Percentiles rank a stretch among this genome's conserved stretches.
Conservation (phyloP, 2,797 vertebrate genomes). For the Gambelia wislizenii region DNA sequence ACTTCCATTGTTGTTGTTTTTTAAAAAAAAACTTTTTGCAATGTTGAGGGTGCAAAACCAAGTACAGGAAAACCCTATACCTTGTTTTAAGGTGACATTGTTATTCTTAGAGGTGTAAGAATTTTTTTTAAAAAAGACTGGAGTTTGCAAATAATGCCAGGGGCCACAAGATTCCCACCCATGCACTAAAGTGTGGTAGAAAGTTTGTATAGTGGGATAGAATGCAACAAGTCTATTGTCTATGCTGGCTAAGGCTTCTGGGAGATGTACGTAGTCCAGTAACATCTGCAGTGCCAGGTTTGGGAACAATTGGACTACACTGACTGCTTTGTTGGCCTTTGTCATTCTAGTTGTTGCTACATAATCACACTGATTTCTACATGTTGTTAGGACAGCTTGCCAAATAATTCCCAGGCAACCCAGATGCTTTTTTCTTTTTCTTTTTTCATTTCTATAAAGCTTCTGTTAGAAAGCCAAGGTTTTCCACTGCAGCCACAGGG, state of each 20-base stretch:
- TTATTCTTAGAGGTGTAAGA: no score
- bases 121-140: no score
- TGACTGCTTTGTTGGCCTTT: neutral
- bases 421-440: slow-evolving; percentile 4
- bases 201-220: no score
- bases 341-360: neutral
- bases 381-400: slow-evolving; percentile 39
- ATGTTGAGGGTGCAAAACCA: no score
- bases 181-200: neutral
- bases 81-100: no score
- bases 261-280: neutral
- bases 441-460: slow-evolving; percentile 6
- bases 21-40: no score
- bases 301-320: neutral
- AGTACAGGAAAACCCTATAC: no score
- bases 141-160: no score
- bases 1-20: no score
- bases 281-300: neutral
- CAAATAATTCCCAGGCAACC: slow-evolving; percentile 26
- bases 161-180: no score
- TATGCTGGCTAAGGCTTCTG: neutral
- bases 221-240: no score
- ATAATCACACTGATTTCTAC: neutral
- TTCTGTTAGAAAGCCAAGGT: slow-evolving; percentile 58
- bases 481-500: slow-evolving; percentile 54